These are phyloP conservation scores for Eueides isabella DNA, from an alignment of 1,140 invertebrate species.

Conservation along the genomic window DNA sequence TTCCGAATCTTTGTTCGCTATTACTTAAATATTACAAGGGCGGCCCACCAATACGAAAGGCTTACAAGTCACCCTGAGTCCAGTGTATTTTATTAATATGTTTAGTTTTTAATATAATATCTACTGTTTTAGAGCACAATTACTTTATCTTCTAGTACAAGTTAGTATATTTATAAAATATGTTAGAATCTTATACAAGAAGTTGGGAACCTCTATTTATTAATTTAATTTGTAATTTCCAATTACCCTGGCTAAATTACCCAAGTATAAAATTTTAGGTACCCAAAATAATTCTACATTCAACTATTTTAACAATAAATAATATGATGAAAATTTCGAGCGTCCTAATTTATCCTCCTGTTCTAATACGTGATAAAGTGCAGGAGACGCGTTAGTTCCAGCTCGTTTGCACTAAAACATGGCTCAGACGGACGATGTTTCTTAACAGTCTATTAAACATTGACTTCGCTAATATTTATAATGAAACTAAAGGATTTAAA, in stretches of 20 bases:
- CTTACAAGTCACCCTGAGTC: neutral
- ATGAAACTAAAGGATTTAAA: neutral
- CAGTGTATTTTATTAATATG: too few species aligned
- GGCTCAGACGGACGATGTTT: constrained; percentile 7
- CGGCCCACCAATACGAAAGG: neutral
- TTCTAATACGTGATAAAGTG: constrained; percentile 17
- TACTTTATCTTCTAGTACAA: too few species aligned
- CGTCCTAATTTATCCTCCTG: neutral
- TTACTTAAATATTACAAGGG: neutral
- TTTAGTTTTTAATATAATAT: too few species aligned
- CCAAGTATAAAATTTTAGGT: too few species aligned
- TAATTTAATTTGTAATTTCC: too few species aligned
- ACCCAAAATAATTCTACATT: neutral
- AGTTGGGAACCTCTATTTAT: too few species aligned
- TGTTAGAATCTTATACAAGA: too few species aligned
- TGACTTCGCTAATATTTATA: neutral
- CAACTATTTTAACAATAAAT: neutral
- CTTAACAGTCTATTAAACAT: constrained; percentile 28
- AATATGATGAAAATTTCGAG: neutral
- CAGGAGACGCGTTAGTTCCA: constrained; percentile 26
- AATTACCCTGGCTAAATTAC: too few species aligned
- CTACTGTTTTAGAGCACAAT: too few species aligned
- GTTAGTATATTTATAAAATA: too few species aligned
- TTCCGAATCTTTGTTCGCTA: too few species aligned
- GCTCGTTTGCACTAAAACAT: constrained; percentile 33